Percentiles rank a stretch among this genome's conserved stretches.
These are phyloP conservation scores for Acropora tenuis DNA, from an alignment of 64 coral and sea anemone species.

Conservation along the genomic window DNA sequence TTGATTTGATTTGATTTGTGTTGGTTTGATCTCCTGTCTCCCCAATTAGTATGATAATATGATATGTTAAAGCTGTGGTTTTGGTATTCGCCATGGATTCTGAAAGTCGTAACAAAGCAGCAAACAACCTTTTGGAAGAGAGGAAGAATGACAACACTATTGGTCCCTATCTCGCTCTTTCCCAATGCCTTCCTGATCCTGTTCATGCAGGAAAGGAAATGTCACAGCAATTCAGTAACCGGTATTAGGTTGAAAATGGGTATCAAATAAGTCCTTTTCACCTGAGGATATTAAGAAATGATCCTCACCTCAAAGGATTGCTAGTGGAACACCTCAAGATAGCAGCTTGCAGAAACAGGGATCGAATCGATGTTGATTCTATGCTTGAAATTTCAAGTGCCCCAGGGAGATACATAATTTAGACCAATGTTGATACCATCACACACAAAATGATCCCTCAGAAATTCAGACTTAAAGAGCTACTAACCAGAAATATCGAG, in stretches of 20 bases:
- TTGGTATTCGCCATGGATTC: conserved; percentile 41
- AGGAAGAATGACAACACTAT: not conserved
- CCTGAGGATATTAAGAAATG: conserved; percentile 18
- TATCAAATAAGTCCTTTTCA: too few species aligned
- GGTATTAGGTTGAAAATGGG: too few species aligned
- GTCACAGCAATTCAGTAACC: too few species aligned
- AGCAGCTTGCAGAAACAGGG: not conserved
- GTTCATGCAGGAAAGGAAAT: too few species aligned
- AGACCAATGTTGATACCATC: too few species aligned
- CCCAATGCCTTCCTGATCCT: conserved; percentile 27
- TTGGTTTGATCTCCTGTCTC: too few species aligned
- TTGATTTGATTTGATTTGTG: too few species aligned
- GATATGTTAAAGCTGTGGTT: conserved; percentile 41
- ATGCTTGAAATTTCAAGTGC: too few species aligned
- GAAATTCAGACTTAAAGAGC: conserved; percentile 1
- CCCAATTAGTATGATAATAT: not conserved
- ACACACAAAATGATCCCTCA: too few species aligned
- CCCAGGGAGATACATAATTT: too few species aligned
- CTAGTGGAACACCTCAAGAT: conserved; percentile 25
- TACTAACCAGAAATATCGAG: too few species aligned
- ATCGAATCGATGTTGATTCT: too few species aligned
- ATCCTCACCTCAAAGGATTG: conserved; percentile 47
- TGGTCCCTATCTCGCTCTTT: conserved; percentile 41
- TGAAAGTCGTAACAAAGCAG: conserved; percentile 43
- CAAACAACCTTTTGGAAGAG: not conserved